Evolutionary conservation across 1,140 invertebrate genomes (phyloP).

Genomic region (Hylaeus anthracinus): DNA sequence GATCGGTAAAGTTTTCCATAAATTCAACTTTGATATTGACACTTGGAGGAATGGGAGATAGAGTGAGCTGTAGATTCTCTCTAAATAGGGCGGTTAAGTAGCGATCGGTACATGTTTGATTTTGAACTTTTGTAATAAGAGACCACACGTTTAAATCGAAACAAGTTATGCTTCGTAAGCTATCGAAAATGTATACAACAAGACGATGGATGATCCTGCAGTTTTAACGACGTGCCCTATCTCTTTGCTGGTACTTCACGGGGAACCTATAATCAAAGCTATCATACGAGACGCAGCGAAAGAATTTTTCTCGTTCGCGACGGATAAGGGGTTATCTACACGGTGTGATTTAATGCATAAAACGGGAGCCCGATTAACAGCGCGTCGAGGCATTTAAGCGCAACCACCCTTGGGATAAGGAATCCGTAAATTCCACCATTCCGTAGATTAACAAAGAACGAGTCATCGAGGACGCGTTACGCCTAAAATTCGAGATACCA

Average conservation of each 20-base stretch:
- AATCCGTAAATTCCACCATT: conserved; percentile 16
- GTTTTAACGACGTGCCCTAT: neutral
- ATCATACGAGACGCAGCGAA: neutral
- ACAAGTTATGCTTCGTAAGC: too few relatives aligned
- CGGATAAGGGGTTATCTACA: neutral
- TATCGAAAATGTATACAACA: too few relatives aligned
- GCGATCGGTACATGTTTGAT: too few relatives aligned
- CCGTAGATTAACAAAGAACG: conserved; percentile 62
- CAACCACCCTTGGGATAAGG: conserved; percentile 5
- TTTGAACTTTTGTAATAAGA: too few relatives aligned
- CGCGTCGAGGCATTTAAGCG: neutral
- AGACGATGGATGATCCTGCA: too few relatives aligned
- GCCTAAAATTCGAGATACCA: conserved; percentile 60
- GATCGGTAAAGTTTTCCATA: too few relatives aligned
- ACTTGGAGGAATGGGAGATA: too few relatives aligned
- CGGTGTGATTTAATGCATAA: conserved; percentile 19
- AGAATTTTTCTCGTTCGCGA: neutral
- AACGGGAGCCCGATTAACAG: neutral
- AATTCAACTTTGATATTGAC: too few relatives aligned
- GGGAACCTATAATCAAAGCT: neutral
- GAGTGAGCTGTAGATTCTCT: too few relatives aligned
- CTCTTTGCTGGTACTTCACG: neutral
- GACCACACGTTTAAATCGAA: too few relatives aligned
- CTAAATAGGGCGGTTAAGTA: too few relatives aligned
- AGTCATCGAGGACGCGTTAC: conserved; percentile 67